Base-by-base conservation (phyloP, 2,113 vertebrate genomes). In the Anas platyrhynchos region DNA sequence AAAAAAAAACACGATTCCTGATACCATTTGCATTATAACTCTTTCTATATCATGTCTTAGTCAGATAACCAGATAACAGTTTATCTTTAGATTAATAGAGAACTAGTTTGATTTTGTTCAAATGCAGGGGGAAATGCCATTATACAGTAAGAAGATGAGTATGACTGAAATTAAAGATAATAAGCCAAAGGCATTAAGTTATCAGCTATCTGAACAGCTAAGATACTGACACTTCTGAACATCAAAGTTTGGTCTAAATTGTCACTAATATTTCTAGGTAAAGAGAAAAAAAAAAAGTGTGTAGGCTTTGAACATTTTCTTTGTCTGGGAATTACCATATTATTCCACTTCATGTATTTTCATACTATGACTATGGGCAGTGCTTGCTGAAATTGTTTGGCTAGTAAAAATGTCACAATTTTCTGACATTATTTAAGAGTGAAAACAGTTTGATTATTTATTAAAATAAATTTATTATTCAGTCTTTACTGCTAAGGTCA, bases 221-320 rank as follows among this genome's bases (percentile, higher is more conserved):
- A 93, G 83, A 89, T 92, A 77, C 36, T 89, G 89, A 86, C 85
- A 85, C 32, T 84, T 91, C 73, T 75, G 72, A 96, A 95, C 68
- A 97, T 91, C 84, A 96, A 96, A 97, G 91, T 44, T 84, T 58
- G 43, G 73, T 78, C 48, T 93, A 95, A 87, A 93, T 92, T 90
- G 54, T 82, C 36, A 8, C 27, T 86, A 71, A 93, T 95, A 94
- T 71, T 92, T 87, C 41, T 59, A 46, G 31, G 46, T 48, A 41
- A 41, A 50, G 87, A 69, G 18, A 32, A 27, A 34, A 38, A 32
- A 89, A 65, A 22, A 31, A 61, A 73, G 80, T 26, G 3, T 9
- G 29, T 54, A 31, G 4, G 12, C 11, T 74, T 21, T 83, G 36
- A 89, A 92, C 56, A 75, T 86, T 36, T 71, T 86, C 54, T 94